A percentile compares a stretch with the other conserved stretches of the same genome.
Evolutionary conservation across 2,888 invertebrate genomes (phyloP).

Genomic region (Dolomedes plantarius): DNA sequence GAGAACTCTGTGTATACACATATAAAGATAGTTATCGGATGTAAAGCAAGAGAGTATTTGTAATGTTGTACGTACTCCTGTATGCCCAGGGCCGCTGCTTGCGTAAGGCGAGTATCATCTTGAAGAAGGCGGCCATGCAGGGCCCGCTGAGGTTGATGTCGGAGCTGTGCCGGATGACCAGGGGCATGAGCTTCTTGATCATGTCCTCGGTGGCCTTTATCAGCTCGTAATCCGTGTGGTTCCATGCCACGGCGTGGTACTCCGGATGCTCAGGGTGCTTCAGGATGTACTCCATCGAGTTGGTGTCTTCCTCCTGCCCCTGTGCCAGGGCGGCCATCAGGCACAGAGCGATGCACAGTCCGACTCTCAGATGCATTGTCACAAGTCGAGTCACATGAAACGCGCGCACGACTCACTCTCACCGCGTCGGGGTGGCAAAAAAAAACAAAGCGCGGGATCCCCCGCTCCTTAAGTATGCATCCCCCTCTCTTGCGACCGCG

Average conservation of each 20-base stretch:
- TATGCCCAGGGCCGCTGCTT: slow-evolving; percentile 48
- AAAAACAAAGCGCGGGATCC: slow-evolving; percentile 1
- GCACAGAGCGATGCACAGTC: background rate
- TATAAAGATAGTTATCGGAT: too few relatives aligned
- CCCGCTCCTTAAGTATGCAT: slow-evolving; percentile 26
- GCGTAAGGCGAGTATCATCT: slow-evolving; percentile 40
- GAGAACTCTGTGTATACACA: too few relatives aligned
- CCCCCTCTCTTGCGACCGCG: slow-evolving; percentile 26
- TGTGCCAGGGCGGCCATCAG: background rate
- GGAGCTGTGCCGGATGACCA: slow-evolving; percentile 43
- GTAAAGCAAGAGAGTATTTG: too few relatives aligned
- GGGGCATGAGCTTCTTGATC: slow-evolving; percentile 55
- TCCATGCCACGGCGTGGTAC: slow-evolving; percentile 19
- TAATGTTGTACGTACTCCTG: too few relatives aligned
- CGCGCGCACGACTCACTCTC: background rate
- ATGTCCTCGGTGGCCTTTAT: slow-evolving; percentile 15
- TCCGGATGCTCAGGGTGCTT: slow-evolving; percentile 47
- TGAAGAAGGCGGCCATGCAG: slow-evolving; percentile 58
- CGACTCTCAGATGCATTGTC: background rate
- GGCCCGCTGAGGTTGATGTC: slow-evolving; percentile 44
- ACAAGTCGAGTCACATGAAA: too few relatives aligned
- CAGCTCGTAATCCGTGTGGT: slow-evolving; percentile 28
- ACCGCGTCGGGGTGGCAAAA: background rate
- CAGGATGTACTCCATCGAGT: slow-evolving; percentile 39
- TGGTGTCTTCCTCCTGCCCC: slow-evolving; percentile 1